A percentile compares a stretch with the other conserved stretches of the same genome.
Evolutionary conservation across 2,113 vertebrate species (phyloP).

Genomic region (Cyrtonyx montezumae): DNA sequence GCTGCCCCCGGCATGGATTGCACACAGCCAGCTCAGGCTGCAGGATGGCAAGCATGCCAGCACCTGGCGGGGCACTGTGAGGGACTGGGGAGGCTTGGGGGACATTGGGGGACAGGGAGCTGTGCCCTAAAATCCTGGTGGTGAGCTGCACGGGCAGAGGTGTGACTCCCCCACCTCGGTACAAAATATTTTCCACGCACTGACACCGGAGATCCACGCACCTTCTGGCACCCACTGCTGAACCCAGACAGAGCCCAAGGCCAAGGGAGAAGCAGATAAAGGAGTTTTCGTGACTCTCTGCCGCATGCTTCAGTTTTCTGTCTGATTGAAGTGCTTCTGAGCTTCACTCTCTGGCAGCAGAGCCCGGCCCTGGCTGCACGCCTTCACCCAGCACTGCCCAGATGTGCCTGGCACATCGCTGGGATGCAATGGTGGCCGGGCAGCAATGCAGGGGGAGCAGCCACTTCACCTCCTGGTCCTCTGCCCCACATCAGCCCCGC

Average conservation of each 20-base stretch:
- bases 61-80: background rate
- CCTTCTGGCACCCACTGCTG: background rate
- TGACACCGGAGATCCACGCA: rapidly evolving
- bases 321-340: background rate
- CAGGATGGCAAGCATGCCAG: background rate
- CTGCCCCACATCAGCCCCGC: background rate
- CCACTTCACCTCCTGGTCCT: background rate
- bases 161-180: rapidly evolving
- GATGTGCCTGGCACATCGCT: background rate
- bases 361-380: background rate
- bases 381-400: background rate
- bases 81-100: background rate
- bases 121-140: background rate
- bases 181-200: background rate
- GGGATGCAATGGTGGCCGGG: background rate
- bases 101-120: rapidly evolving
- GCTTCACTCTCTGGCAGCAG: background rate
- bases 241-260: rapidly evolving
- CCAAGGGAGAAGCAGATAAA: background rate
- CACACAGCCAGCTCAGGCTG: background rate
- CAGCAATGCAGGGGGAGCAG: background rate
- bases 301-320: background rate
- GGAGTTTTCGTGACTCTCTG: background rate
- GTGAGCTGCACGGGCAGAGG: background rate
- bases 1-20: constrained; percentile 48